Evolutionary conservation across 2,888 invertebrate genomes (phyloP), one percentile per base, ranked within the genome.

Genomic region (Cryptus viduatorius): DNA sequence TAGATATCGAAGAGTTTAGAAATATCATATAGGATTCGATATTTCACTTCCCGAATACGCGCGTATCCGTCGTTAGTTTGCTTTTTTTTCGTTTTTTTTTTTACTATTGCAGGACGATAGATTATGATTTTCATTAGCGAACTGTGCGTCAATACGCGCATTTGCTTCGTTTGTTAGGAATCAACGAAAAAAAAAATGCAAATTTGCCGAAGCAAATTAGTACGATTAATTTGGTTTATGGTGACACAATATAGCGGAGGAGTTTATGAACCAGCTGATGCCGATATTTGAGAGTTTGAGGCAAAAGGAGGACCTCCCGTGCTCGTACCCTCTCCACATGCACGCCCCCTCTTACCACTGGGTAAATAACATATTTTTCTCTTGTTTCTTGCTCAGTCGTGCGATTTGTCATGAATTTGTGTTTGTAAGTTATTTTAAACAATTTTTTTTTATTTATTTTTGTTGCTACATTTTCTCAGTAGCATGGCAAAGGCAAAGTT

Each of bases 261-360:
- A 98, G 96, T 97, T 98, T 95, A 96, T 98, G 96, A 97, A 96
- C 95, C 98, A 98, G 95, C 96, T 98, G 96, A 98, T 97, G 97
- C 98, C 98, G 94, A 98, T 98, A 95, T 98, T 98, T 96, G 98
- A 98, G 95, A 97, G 97, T 95, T 96, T 98, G 94, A 96, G 98
- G 94, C 97, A 97, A 94, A 97, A 97, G 94, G 97, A 98, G 95
- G 97, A 98, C 95, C 96, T 97, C 92, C 98, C 98, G 94, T 97
- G 97, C 95, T 97, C 98, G 93, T 98, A 97, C 95, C 98, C 98
- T 93, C 96, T 97, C 94, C 97, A 97, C 95, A 97, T 97, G 96
- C 96, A 96, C 92, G 95, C 96, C 93, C 95, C 95, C 95, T 95
- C 95, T 95, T 96, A 96, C 94, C 96, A 96, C 94, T 96, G 96